A percentile compares a stretch with the other conserved stretches of the same genome.
phyloP scores from a whole-genome alignment of 2,888 invertebrate genomes.

The Caenorhabditis drosophilae region DNA sequence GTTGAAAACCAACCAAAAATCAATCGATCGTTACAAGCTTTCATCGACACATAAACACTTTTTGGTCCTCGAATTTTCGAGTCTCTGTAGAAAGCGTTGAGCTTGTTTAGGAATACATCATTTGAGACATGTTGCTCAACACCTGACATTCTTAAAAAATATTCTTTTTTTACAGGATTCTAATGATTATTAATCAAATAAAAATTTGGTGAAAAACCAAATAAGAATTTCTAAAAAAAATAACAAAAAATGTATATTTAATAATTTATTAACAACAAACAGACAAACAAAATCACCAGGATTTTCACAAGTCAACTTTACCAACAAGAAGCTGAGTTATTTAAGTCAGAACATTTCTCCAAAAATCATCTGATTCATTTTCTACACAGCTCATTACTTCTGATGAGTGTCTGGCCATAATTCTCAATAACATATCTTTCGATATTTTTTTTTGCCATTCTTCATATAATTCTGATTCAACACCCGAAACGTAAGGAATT shows the following conservation, averaged over 20 bases:
- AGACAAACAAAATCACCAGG: not conserved
- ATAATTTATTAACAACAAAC: slow-evolving; percentile 1
- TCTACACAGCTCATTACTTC: not conserved
- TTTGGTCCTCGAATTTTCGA: slow-evolving; percentile 75
- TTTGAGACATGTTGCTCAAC: slow-evolving; percentile 76
- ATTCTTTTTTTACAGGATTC: too few relatives aligned
- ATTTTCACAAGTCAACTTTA: too few relatives aligned
- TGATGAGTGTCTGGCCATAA: slow-evolving; percentile 5
- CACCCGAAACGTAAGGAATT: slow-evolving; percentile 6
- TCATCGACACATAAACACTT: slow-evolving; percentile 83
- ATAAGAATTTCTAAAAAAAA: not conserved
- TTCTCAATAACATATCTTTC: slow-evolving; percentile 6
- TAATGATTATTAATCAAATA: not conserved
- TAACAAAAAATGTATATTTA: not conserved
- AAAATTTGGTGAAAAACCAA: not conserved
- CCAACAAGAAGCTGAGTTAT: too few relatives aligned
- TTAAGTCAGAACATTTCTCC: too few relatives aligned
- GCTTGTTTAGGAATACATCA: slow-evolving; percentile 79
- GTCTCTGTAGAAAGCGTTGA: slow-evolving; percentile 78
- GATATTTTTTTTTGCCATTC: slow-evolving; percentile 8
- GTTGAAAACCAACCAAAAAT: not conserved
- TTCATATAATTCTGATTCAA: slow-evolving; percentile 3
- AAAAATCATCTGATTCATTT: slow-evolving; percentile 11
- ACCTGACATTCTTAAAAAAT: slow-evolving; percentile 28
- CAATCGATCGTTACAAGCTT: slow-evolving; percentile 78